Conservation (phyloP, 2,888 invertebrate species). For the Pseudococcus longispinus region DNA sequence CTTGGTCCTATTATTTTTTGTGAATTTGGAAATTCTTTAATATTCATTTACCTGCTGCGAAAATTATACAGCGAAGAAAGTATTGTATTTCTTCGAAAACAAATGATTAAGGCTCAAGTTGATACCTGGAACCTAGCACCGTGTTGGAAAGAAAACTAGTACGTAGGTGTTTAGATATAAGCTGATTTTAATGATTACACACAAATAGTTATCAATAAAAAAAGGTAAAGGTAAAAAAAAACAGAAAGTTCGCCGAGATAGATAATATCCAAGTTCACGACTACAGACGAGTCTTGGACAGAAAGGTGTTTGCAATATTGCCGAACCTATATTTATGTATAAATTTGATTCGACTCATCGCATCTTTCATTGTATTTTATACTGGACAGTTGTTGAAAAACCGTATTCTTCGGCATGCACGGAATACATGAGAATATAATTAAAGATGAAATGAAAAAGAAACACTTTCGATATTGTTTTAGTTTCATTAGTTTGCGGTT, state of each 20-base stretch:
- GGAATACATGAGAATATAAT: conserved; percentile 32
- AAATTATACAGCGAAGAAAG: background rate
- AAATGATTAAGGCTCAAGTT: background rate
- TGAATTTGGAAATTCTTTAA: background rate
- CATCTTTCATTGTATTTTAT: conserved; percentile 18
- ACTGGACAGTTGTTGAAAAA: background rate
- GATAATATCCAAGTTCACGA: conserved; percentile 24
- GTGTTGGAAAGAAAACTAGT: background rate
- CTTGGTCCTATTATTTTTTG: background rate
- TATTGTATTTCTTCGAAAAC: background rate
- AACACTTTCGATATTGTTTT: conserved; percentile 45
- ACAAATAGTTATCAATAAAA: background rate
- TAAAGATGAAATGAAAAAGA: conserved; percentile 20
- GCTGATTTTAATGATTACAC: background rate
- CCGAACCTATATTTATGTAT: background rate
- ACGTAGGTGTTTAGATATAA: background rate
- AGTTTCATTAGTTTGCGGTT: conserved; percentile 39
- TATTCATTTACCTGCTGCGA: background rate
- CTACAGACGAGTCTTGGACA: background rate
- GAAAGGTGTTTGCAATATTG: background rate
- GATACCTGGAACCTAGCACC: background rate
- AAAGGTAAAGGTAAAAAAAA: background rate
- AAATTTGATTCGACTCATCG: background rate
- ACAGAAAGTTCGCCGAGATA: conserved; percentile 19
- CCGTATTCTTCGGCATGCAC: background rate